These are phyloP conservation scores for Glossosoma conforme DNA, from an alignment of 1,140 invertebrate species.

Conservation along the genomic window DNA sequence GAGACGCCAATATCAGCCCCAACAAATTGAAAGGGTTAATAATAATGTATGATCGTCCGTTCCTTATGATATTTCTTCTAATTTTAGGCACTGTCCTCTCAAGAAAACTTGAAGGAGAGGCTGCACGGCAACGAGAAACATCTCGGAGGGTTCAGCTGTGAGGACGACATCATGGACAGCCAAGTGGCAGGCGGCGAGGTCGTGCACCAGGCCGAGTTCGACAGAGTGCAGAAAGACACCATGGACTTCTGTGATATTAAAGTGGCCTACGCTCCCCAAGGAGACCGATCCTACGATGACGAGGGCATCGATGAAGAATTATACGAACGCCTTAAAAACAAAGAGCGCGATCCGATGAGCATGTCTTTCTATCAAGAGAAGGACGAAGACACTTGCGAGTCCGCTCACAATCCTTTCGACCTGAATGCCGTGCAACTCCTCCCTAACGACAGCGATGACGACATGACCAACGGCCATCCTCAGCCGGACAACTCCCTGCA, in stretches of 20 bases:
- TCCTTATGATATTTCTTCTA: background rate
- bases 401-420: slow-evolving; percentile 48
- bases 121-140: slow-evolving; percentile 30
- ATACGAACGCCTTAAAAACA: slow-evolving; percentile 49
- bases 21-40: slow-evolving; percentile 1
- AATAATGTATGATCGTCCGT: background rate
- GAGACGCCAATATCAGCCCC: too few relatives aligned
- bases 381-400: slow-evolving; percentile 54
- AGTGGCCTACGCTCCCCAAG: slow-evolving; percentile 32
- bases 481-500: slow-evolving; percentile 23
- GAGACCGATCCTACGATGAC: slow-evolving; percentile 42
- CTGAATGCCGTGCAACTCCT: slow-evolving; percentile 60
- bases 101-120: slow-evolving; percentile 29
- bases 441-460: slow-evolving; percentile 53
- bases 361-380: slow-evolving; percentile 64
- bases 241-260: slow-evolving; percentile 51
- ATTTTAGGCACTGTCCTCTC: slow-evolving; percentile 28
- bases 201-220: slow-evolving; percentile 39
- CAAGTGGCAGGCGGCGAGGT: slow-evolving; percentile 1
- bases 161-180: slow-evolving; percentile 10
- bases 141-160: slow-evolving; percentile 11
- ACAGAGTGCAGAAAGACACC: slow-evolving; percentile 50
- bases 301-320: slow-evolving; percentile 44
- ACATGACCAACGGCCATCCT: slow-evolving; percentile 39
- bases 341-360: slow-evolving; percentile 60